These are phyloP conservation scores for Dolichallabes microphthalmus DNA, from an alignment of 2,113 vertebrate genomes.

Conservation along the genomic window DNA sequence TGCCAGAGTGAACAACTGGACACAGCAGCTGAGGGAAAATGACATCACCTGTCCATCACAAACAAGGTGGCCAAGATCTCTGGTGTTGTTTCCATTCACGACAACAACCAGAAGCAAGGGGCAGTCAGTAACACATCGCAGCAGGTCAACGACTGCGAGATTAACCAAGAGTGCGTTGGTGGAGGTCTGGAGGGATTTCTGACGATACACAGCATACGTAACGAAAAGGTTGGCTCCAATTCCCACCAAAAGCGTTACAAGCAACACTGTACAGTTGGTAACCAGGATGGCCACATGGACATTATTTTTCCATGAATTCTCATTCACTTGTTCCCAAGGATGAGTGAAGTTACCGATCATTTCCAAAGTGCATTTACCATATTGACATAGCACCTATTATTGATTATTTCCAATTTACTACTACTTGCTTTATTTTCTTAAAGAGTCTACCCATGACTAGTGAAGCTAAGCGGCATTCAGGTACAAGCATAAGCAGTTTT, in stretches of 20 bases:
- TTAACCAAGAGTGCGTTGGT: conserved; percentile 73
- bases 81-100: conserved; percentile 34
- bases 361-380: conserved; percentile 14
- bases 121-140: conserved; percentile 68
- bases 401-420: not conserved
- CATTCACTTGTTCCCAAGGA: conserved; percentile 27
- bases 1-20: conserved; percentile 73
- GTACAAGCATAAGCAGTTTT: not conserved
- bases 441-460: not conserved
- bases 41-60: conserved; percentile 67
- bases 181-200: conserved; percentile 68
- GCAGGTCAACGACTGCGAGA: conserved; percentile 66
- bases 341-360: conserved; percentile 41
- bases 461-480: too few species aligned
- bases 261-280: conserved; percentile 64
- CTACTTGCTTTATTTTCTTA: not conserved
- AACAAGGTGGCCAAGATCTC: conserved; percentile 46
- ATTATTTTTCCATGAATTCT: conserved; percentile 14
- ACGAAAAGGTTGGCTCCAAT: conserved; percentile 71
- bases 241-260: conserved; percentile 63
- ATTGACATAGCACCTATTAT: conserved; percentile 14
- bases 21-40: conserved; percentile 72
- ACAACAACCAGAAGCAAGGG: conserved; percentile 66
- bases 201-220: conserved; percentile 65
- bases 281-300: conserved; percentile 52